Evolutionary conservation across 2,797 vertebrate species (phyloP).

Genomic region (Euphonia xanthogaster): DNA sequence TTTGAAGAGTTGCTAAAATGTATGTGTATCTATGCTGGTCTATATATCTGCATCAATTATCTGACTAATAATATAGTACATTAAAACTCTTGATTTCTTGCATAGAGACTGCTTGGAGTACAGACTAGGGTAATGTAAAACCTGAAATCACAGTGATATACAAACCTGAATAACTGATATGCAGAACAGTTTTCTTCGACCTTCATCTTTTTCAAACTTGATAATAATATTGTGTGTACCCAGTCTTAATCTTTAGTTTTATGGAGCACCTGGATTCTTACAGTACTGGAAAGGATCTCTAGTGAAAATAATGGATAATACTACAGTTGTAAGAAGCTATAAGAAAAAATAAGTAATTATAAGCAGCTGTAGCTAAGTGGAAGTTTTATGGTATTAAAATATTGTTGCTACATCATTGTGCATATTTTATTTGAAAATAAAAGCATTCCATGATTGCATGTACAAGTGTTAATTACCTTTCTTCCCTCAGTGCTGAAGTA

Average conservation of each 20-base stretch:
- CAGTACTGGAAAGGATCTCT: neutral
- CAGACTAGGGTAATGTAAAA: neutral
- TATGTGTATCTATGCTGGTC: neutral
- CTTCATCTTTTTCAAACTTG: neutral
- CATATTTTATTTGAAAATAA: neutral
- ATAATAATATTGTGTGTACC: neutral
- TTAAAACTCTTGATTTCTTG: neutral
- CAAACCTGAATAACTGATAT: neutral
- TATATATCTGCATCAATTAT: rapidly evolving
- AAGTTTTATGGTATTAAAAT: neutral
- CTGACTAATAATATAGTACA: neutral
- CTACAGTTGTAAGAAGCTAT: neutral
- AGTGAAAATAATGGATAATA: neutral
- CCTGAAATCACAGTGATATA: neutral
- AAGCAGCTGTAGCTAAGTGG: neutral
- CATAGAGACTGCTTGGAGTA: neutral
- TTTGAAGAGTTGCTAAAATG: neutral
- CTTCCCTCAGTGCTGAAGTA: neutral
- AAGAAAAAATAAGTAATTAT: neutral
- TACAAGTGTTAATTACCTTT: neutral
- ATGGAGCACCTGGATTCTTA: neutral
- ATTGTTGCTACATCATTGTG: neutral
- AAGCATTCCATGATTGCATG: neutral
- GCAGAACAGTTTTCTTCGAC: neutral
- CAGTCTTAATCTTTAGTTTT: neutral